A percentile compares a stretch with the other conserved stretches of the same genome.
Conservation (phyloP, 2,888 invertebrate species). For the Sarcophaga carnaria region DNA sequence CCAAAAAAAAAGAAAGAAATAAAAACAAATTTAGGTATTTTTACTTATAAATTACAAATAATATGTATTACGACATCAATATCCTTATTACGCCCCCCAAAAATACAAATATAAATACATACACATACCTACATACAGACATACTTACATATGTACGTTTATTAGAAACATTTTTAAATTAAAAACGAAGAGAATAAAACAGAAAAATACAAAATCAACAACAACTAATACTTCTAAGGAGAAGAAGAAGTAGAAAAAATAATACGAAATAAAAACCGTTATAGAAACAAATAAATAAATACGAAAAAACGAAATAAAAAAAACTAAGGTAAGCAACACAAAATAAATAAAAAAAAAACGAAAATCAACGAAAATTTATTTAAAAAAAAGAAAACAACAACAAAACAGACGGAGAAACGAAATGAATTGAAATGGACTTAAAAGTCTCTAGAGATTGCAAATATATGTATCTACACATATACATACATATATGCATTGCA, state of each 20-base stretch:
- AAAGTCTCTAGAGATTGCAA: slow-evolving; percentile 60
- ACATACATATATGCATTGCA: no score
- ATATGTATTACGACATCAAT: slow-evolving; percentile 4
- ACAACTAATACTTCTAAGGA: slow-evolving; percentile 18
- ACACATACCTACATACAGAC: slow-evolving; percentile 10
- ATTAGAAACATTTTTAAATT: not conserved
- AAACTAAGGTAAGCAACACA: slow-evolving; percentile 61
- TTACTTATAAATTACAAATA: slow-evolving; percentile 20
- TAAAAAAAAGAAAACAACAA: not conserved
- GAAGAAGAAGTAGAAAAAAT: slow-evolving; percentile 4
- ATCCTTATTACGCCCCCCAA: slow-evolving; percentile 14
- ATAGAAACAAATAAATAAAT: slow-evolving; percentile 16
- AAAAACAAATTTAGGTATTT: slow-evolving; percentile 37
- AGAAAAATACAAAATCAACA: slow-evolving; percentile 18
- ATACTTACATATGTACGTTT: slow-evolving; percentile 1
- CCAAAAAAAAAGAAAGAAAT: slow-evolving; percentile 1
- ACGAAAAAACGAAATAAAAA: not conserved
- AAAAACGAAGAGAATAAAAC: slow-evolving; percentile 17
- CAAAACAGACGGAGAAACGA: slow-evolving; percentile 43
- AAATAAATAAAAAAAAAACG: slow-evolving; percentile 8
- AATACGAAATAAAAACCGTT: not conserved
- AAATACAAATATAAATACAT: slow-evolving; percentile 14
- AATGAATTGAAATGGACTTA: slow-evolving; percentile 67
- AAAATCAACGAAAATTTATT: not conserved
- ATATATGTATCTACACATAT: slow-evolving; percentile 28